Evolutionary conservation across 2,113 vertebrate genomes (phyloP).

Genomic region (Neolamprologus variostigma): DNA sequence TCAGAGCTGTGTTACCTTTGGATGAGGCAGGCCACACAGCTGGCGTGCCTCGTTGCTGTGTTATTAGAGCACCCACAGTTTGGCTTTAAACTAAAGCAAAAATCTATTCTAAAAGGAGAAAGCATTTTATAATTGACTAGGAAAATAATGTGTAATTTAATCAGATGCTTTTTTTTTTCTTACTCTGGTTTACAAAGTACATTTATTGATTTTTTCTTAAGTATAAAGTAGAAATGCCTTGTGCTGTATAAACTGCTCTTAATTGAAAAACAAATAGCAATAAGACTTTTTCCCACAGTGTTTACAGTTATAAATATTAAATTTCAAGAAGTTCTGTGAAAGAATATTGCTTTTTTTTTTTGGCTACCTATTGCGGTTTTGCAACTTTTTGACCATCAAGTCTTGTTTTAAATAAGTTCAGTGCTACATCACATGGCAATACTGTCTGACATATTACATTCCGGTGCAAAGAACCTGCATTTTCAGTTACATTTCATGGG

Average conservation of each 20-base stretch:
- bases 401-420: neutral
- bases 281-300: neutral
- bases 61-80: conserved; percentile 78
- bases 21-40: conserved; percentile 77
- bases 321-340: neutral
- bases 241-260: neutral
- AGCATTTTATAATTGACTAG: neutral
- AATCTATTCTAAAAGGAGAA: conserved; percentile 26
- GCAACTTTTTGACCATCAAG: neutral
- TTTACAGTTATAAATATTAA: neutral
- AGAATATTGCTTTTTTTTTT: neutral
- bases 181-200: neutral
- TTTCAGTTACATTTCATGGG: neutral
- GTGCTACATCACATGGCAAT: neutral
- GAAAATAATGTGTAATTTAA: neutral
- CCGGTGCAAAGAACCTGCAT: neutral
- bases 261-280: neutral
- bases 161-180: neutral
- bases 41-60: conserved; percentile 76
- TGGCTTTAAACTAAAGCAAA: conserved; percentile 71
- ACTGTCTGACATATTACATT: neutral
- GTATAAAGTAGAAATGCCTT: neutral
- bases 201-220: neutral
- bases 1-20: conserved; percentile 86
- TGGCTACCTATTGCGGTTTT: neutral